Base-by-base conservation (phyloP, 2,113 vertebrate genomes). In the Lophius piscatorius region DNA sequence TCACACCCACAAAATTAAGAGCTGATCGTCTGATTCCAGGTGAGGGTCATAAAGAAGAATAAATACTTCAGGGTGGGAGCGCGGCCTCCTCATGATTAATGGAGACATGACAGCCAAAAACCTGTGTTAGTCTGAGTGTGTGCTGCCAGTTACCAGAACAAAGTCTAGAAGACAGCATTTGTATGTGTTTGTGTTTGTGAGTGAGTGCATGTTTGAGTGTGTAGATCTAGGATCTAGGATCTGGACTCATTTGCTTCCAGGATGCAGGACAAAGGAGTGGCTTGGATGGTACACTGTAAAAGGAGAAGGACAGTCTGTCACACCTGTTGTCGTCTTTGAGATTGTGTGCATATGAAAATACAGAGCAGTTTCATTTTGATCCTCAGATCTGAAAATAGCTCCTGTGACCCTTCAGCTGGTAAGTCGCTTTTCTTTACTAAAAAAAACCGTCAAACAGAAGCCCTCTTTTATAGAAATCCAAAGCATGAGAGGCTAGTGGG, bases 201-300 rank as follows among this genome's bases (percentile, higher is more conserved):
- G 21, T 40, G 47, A 34, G 34, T 23, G 28, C 3, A 24, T 29
- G 18, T 20, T 6, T 17, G 21, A 6, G 31, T 58, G 24, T 56
- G 57, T 71, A 50, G 24, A 21, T n/a, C 56, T 39, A 35, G 70
- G 58, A 47, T 45, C 38, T 14, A 74, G 64, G 76, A 78, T 75
- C 38, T 31, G 14, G n/a, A 28, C 4, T 29, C 46, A 34, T 50
- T 63, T 42, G 34, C 35, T 55, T 79, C 54, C 62, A 59, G 65
- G 73, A 81, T 73, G 40, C 60, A 22, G 3, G 45, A 34, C 10
- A 54, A 46, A 74, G 85, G 78, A 42, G 83, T 73, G 76, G 77
- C 74, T 21, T 39, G 9, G 7, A 13, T n/a, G 34, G n/a, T 24
- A 39, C 18, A 23, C 21, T 50, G 34, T 63, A 14, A 57, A 58